Evolutionary conservation across 2,113 vertebrate genomes (phyloP), one percentile per base, ranked within the genome.

Genomic region (Cygnus atratus): DNA sequence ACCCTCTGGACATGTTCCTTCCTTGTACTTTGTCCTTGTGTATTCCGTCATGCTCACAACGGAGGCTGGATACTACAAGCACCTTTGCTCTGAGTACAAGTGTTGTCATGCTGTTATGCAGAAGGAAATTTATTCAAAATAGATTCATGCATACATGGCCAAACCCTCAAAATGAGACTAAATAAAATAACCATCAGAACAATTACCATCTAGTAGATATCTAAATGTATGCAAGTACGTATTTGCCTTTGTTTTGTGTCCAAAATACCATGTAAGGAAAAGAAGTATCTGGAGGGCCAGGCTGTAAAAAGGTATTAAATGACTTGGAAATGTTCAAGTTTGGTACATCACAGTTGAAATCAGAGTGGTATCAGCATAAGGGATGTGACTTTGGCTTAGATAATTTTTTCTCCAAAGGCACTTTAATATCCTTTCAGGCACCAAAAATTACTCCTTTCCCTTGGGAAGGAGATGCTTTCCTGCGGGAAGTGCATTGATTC

Each of bases 381-480:
- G 26, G 37, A 92, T 18, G 22, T 80, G 88, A 55, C 84, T 66
- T 39, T 41, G 48, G 41, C 84, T 95, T 87, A 92, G 90, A 83
- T 87, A 91, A 59, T 35, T 89, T 87, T 96, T 91, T 89, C 71
- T 95, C 86, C 73, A 78, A 96, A 91, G 63, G 50, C 24, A 83
- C 52, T 83, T 94, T 93, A 81, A 85, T 95, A 85, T 58, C 59
- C 31, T 94, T 87, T 89, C 92, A 91, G 88, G 63, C 58, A 93
- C 6, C 50, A 84, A 77, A 93, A 92, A 87, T 87, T 76, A 84
- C 78, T 86, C 14, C 88, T 90, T 83, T 90, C 52, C 33, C 61
- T 93, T 74, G 62, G 89, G 91, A 76, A 87, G 41, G 44, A 87
- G 81, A 78, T 59, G 44, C 52, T 89, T n/a, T 93, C 89, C 86